Evolutionary conservation across 2,113 vertebrate species (phyloP), one percentile per base, ranked within the genome.

Genomic region (Geococcyx californianus): DNA sequence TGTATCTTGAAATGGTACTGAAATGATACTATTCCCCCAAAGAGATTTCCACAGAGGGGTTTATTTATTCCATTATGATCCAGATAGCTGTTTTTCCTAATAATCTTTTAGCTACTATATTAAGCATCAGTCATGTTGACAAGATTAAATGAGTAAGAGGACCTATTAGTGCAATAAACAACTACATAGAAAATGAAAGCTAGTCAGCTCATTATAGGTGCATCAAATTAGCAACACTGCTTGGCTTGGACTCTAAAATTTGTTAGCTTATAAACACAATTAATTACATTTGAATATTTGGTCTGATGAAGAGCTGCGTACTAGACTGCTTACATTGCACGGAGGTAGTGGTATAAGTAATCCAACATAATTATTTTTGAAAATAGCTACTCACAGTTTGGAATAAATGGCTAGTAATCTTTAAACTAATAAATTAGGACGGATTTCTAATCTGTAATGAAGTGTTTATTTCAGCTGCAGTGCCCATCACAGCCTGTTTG

Each of bases 111-210:
- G 28, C 49, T 40, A 20, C 34, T 64, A 9, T 88, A 38, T 66
- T 79, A 73, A 59, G 15, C 74, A 68, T 77, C 49, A 51, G 49
- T 85, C 76, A 67, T 56, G 42, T 29, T 83, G 31, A 69, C 62
- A 77, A 47, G 40, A 75, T 87, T 84, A 74, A 84, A 91, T 62
- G 67, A 60, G n/a, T 45, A 55, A 87, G 54, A 78, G 31, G 44
- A 54, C 26, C 51, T 86, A n/a, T 80, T 87, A 73, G 63, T 84
- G 59, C 55, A 72, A 94, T 94, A 86, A 93, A 75, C 67, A 89
- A 36, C 58, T 63, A 89, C 66, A 78, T 75, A 82, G 55, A 78
- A 74, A 75, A 66, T 88, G 79, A 74, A 69, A 60, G 64, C 73
- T 77, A 74, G 59, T 47, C 64, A 60, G 24, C 38, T 84, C 68